Base-by-base conservation (phyloP, 2,888 invertebrate genomes). In the Rhodophaea formosa region DNA sequence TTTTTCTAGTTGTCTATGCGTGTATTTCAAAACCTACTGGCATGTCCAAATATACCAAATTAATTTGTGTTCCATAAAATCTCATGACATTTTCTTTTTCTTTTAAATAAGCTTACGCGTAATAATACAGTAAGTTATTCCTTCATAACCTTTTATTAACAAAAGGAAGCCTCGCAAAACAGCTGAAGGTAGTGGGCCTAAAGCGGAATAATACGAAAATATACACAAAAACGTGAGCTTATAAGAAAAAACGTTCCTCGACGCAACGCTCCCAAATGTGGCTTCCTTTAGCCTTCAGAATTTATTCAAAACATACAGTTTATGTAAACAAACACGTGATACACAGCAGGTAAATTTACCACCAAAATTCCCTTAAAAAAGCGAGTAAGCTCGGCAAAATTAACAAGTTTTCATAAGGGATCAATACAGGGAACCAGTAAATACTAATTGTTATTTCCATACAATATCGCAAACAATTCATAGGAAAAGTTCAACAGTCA, bases 261-360 rank as follows among this genome's bases (percentile, higher is more conserved):
- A 39, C 12, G 12, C 46, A 1, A 16, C 17, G 8, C 16, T 17
- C 8, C 17, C 12, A 45, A 45, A 46, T 23, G 23, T 6, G 45
- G 45, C 17, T 45, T 45, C 46, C 8, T 23, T 23, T 46, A 2
- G 12, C n/a, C 17, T 7, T 46, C 7, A 23, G 46, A 39, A 46
- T 46, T 46, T 46, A 46, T 46, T 46, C n/a, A 46, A 23, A 46
- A 23, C 23, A 46, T 46, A 16, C 45, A 45, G 16, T 17, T 10
- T n/a, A n/a, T n/a, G n/a, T n/a, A n/a, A n/a, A n/a, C 17, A 10
- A 17, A 45, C 16, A 6, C 45, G 10, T 39, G 39, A 39, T n/a
- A 39, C n/a, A n/a, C n/a, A n/a, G n/a, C n/a, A n/a, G n/a, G n/a
- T 2, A 39, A 2, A 2, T 39, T 12, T 23, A 23, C 23, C 23